Conservation (phyloP, 2,797 vertebrate genomes). For the Chelon labrosus region DNA sequence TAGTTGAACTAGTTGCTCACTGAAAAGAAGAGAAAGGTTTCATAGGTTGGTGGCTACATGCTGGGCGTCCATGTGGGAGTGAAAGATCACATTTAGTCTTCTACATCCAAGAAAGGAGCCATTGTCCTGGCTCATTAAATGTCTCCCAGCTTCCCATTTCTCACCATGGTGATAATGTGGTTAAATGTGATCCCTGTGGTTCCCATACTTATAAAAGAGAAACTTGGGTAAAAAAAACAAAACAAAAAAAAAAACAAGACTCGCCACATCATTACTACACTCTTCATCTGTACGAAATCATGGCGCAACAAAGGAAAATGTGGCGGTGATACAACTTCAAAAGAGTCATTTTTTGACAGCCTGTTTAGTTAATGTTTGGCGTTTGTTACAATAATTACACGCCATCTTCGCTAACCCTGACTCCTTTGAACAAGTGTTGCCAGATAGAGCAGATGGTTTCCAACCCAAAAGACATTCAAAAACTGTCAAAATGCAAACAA, state of each 20-base stretch:
- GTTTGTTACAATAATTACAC: neutral
- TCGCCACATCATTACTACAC: slow-evolving; percentile 2
- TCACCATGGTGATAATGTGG: slow-evolving; percentile 67
- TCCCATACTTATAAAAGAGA: slow-evolving; percentile 17
- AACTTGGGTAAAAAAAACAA: neutral
- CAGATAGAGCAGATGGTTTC: too few species aligned
- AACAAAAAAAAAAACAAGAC: neutral
- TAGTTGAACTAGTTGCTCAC: slow-evolving; percentile 25
- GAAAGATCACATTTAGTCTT: slow-evolving; percentile 55
- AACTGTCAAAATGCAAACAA: too few species aligned
- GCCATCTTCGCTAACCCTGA: too few species aligned
- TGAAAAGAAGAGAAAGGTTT: slow-evolving; percentile 30
- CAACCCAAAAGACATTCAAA: too few species aligned
- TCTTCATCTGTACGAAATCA: neutral
- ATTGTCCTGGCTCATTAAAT: slow-evolving; percentile 47
- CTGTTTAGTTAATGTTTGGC: neutral
- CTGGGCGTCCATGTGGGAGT: slow-evolving; percentile 33
- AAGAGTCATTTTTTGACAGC: neutral
- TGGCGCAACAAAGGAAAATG: neutral
- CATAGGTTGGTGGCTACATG: slow-evolving; percentile 45
- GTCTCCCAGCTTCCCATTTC: slow-evolving; percentile 31
- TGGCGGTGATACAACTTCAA: slow-evolving; percentile 10
- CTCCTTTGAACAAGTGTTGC: too few species aligned
- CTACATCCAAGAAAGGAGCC: slow-evolving; percentile 43
- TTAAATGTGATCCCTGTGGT: slow-evolving; percentile 37